A percentile compares a stretch with the other conserved stretches of the same genome.
phyloP scores from a whole-genome alignment of 92 coral and sea anemone species.

The Epizoanthus ramosus region DNA sequence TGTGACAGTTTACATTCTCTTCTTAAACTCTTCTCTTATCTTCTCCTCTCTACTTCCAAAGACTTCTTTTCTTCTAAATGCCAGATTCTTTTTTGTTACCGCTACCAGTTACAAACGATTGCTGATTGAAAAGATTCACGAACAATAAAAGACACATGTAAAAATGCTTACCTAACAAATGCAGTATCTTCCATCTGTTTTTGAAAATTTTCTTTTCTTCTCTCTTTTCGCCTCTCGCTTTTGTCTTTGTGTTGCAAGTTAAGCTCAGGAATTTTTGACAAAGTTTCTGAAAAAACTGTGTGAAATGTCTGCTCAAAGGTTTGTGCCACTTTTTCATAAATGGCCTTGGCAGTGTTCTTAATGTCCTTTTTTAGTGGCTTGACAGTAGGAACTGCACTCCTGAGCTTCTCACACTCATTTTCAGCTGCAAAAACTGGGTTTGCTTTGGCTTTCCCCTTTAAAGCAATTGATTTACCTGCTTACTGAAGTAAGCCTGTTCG shows the following conservation, averaged over 20 bases:
- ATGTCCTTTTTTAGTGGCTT: conserved; percentile 44
- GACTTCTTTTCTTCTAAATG: too few species aligned
- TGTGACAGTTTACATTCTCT: too few species aligned
- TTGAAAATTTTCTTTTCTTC: conserved; percentile 50
- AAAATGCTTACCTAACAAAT: conserved; percentile 49
- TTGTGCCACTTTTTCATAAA: conserved; percentile 48
- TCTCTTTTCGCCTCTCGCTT: conserved; percentile 35
- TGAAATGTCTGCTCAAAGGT: conserved; percentile 27
- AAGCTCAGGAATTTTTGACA: conserved; percentile 38
- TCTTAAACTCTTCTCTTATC: too few species aligned
- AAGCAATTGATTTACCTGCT: conserved; percentile 38
- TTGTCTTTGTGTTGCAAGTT: conserved; percentile 46
- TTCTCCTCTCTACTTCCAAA: too few species aligned
- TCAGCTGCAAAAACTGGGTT: conserved; percentile 43
- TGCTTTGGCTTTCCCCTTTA: conserved; percentile 54
- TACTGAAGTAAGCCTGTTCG: conserved; percentile 36
- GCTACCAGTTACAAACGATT: too few species aligned
- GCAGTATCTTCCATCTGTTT: conserved; percentile 58
- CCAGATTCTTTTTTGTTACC: too few species aligned
- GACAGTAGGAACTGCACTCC: conserved; percentile 21
- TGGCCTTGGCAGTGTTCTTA: conserved; percentile 52
- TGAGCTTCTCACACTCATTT: conserved; percentile 38
- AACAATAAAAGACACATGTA: background rate
- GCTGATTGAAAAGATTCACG: too few species aligned
- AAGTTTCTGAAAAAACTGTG: conserved; percentile 43